Conservation (phyloP, 2,113 vertebrate genomes). For the Paradoxurus hermaphroditus region DNA sequence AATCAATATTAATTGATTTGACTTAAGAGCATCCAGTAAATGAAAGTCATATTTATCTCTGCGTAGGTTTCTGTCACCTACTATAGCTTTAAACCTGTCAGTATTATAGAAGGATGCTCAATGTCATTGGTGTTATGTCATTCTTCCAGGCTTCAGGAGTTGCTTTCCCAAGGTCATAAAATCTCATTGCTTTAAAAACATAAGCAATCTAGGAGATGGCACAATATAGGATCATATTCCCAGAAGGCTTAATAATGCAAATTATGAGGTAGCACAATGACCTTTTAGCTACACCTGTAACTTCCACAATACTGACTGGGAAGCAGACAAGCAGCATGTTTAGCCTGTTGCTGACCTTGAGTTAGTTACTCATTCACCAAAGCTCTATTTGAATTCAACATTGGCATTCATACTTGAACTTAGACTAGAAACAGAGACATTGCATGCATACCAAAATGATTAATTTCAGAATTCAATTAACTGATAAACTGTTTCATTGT, state of each 20-base stretch:
- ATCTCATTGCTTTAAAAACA: slow-evolving; percentile 34
- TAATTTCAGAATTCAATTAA: slow-evolving; percentile 72
- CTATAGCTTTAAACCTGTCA: not conserved
- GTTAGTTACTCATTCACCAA: slow-evolving; percentile 52
- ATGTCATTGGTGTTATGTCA: not conserved
- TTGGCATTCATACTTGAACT: slow-evolving; percentile 59
- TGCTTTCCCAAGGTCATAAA: slow-evolving; percentile 31
- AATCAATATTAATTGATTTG: not conserved
- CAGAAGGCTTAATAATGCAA: slow-evolving; percentile 54
- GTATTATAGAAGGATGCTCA: not conserved
- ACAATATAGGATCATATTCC: not conserved
- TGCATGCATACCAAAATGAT: slow-evolving; percentile 56
- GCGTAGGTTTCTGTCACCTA: not conserved
- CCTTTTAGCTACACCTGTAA: slow-evolving; percentile 6
- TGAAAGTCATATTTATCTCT: not conserved
- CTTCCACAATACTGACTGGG: not conserved
- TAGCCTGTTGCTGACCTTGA: slow-evolving; percentile 53
- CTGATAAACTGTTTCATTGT: slow-evolving; percentile 61
- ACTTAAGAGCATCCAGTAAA: not conserved
- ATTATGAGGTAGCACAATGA: not conserved
- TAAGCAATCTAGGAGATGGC: not conserved
- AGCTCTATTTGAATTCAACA: slow-evolving; percentile 51
- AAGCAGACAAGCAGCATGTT: slow-evolving; percentile 18
- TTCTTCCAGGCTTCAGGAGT: not conserved
- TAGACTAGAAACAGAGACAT: slow-evolving; percentile 22